Percentiles rank a stretch among this genome's conserved stretches.
These are phyloP conservation scores for Synanthedon tipuliformis DNA, from an alignment of 2,888 invertebrate genomes.

Conservation along the genomic window DNA sequence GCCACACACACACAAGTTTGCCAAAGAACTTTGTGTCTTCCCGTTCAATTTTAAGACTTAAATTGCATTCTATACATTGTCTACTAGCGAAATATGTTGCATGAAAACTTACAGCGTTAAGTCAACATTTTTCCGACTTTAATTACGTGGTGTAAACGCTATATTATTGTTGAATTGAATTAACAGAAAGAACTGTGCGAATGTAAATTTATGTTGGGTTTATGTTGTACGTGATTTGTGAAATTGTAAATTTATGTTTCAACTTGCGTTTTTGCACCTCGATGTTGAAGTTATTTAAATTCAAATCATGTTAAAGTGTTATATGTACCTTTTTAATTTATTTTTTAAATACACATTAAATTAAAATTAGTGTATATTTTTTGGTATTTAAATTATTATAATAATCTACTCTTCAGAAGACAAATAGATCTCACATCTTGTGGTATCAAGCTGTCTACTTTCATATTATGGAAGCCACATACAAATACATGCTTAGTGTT, in stretches of 20 bases:
- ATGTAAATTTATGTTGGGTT: constrained; percentile 8
- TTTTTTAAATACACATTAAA: too few species aligned
- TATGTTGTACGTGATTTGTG: constrained; percentile 5
- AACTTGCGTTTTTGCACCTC: neutral
- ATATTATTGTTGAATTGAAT: constrained; percentile 37
- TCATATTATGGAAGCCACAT: too few species aligned
- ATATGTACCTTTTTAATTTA: neutral
- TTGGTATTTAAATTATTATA: too few species aligned
- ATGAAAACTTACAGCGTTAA: constrained; percentile 32
- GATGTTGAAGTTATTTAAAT: neutral
- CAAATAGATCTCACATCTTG: too few species aligned
- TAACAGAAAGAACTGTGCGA: constrained; percentile 18
- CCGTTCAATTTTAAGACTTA: neutral
- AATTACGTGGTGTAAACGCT: constrained; percentile 40
- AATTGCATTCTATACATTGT: neutral
- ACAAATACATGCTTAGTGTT: too few species aligned
- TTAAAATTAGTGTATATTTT: too few species aligned
- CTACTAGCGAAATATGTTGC: constrained; percentile 21
- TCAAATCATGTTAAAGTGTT: neutral
- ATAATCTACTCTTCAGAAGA: too few species aligned
- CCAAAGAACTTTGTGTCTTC: too few species aligned
- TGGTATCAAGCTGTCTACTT: too few species aligned
- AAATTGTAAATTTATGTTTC: constrained; percentile 1
- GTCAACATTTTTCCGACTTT: constrained; percentile 35
- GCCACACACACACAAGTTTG: neutral